A percentile compares a stretch with the other conserved stretches of the same genome.
Evolutionary conservation across 2,113 vertebrate species (phyloP).

Genomic region (Bufo bufo): DNA sequence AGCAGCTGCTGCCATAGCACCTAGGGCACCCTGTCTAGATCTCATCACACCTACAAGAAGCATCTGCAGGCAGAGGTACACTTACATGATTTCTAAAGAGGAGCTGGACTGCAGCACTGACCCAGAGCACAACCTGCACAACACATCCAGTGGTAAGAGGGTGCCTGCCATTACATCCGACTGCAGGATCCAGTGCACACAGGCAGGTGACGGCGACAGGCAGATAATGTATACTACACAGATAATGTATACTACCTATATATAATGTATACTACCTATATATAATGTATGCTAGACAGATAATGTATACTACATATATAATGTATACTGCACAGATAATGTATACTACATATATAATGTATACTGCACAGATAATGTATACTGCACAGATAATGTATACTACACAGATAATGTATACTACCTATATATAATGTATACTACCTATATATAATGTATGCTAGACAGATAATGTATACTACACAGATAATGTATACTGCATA

Average conservation of each 20-base stretch:
- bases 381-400: too few species aligned
- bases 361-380: not conserved
- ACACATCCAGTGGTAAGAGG: slow-evolving; percentile 53
- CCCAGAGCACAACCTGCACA: slow-evolving; percentile 39
- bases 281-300: too few species aligned
- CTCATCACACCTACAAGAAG: not conserved
- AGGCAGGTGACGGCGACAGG: not conserved
- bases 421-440: too few species aligned
- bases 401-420: too few species aligned
- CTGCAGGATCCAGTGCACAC: not conserved
- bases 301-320: too few species aligned
- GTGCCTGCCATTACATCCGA: not conserved
- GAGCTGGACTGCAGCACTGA: slow-evolving; percentile 49
- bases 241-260: not conserved
- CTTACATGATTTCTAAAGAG: slow-evolving; percentile 34
- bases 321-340: too few species aligned
- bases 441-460: too few species aligned
- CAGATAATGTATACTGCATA: too few species aligned
- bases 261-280: too few species aligned
- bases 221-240: too few species aligned
- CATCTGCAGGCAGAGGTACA: not conserved
- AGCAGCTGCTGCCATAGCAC: slow-evolving; percentile 1
- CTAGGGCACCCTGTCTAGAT: not conserved
- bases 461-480: too few species aligned
- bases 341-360: too few species aligned